Base-by-base conservation (phyloP, 2,113 vertebrate species). In the Colossoma macropomum region DNA sequence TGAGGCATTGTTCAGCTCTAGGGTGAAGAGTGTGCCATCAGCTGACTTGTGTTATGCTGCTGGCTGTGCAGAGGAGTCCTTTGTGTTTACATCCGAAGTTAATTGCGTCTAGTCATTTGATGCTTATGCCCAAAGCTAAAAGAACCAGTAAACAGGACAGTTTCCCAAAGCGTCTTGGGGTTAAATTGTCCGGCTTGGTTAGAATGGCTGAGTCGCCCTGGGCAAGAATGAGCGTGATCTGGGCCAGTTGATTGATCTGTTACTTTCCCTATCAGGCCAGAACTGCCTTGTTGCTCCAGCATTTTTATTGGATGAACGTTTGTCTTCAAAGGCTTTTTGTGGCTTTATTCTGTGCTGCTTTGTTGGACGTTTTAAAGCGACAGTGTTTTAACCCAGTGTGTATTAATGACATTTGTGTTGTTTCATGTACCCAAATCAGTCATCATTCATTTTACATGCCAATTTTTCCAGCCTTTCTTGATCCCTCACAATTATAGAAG, bases 61-160 rank as follows among this genome's bases (percentile, higher is more conserved):
- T 30, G 12, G 54, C 25, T 63, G 34, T 5, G 63, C 28, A 54
- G 71, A 19, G 23, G 50, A 32, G 59, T 52, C n/a, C 10, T 71
- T 80, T 80, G 66, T 80, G 17, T 59, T 71, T 59, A 30, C 4
- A 9, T 45, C 32, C 60, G 32, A 41, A 38, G 52, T 59, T 41
- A 70, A 70, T 41, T 59, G 12, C 32, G 60, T 41, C n/a, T 38
- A 13, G 30, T 56, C 54, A 56, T 23, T 8, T 56, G 23, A 56
- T 56, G 54, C 54, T 56, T 56, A 6, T 15, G 7, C 54, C 4
- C 1, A 56, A 56, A 56, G 52, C 52, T 19, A 19, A 15, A 8
- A 50, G 50, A 52, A 5, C 13, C 50, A 19, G 5, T 52, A 5
- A 2, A 52, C 2, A 5, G 50, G 50, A 52, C 50, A 1, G 17